phyloP scores from a whole-genome alignment of 2,888 invertebrate genomes.

The Xestia ashworthii region DNA sequence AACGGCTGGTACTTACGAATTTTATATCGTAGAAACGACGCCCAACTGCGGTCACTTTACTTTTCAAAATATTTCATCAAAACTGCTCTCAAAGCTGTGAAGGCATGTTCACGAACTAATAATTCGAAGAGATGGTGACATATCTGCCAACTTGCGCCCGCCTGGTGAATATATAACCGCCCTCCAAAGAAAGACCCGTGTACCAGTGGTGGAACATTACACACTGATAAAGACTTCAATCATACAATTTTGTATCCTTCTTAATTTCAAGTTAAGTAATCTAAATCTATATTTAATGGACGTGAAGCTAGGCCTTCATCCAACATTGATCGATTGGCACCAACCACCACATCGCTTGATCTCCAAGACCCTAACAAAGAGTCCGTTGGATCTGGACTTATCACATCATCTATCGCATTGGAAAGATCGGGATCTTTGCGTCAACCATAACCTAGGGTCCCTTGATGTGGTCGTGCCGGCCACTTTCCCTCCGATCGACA shows the following conservation, averaged over 20 bases:
- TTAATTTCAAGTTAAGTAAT: not conserved
- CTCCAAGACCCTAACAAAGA: conserved; percentile 33
- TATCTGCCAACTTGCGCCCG: not conserved
- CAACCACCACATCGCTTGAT: conserved; percentile 17
- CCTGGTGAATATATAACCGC: not conserved
- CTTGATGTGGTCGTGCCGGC: conserved; percentile 61
- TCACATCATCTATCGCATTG: conserved; percentile 38
- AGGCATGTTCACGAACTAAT: not conserved
- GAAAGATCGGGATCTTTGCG: conserved; percentile 38
- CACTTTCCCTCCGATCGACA: conserved; percentile 75
- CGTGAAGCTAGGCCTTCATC: not conserved
- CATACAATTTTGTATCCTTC: not conserved
- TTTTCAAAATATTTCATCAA: not conserved
- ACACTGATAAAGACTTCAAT: not conserved
- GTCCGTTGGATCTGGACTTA: conserved; percentile 17
- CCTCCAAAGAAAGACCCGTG: not conserved
- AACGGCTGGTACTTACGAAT: rapidly evolving
- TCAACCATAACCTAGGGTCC: conserved; percentile 68
- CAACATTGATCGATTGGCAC: conserved; percentile 45
- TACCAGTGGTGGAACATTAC: not conserved
- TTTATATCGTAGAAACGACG: not conserved
- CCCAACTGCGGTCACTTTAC: not conserved
- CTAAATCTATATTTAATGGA: conserved; percentile 21
- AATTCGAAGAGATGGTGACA: not conserved
- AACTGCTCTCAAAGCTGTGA: not conserved